Percentiles rank a stretch among this genome's conserved stretches.
phyloP scores from a whole-genome alignment of 2,797 vertebrate species.

The Galaxias olidus region DNA sequence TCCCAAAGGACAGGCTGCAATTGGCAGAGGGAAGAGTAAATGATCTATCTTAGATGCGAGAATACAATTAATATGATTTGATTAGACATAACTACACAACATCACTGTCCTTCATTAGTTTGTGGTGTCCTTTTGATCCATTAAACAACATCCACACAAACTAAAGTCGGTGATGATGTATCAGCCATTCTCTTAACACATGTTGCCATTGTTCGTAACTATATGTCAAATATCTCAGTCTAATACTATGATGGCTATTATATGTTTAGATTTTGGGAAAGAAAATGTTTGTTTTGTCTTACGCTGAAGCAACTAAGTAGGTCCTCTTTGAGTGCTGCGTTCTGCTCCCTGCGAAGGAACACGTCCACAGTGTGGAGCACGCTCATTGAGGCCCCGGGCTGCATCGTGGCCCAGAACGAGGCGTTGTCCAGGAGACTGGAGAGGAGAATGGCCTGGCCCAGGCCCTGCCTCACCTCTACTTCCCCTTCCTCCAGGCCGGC shows the following conservation, averaged over 20 bases:
- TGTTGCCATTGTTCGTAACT: too few relatives aligned
- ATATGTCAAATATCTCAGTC: too few relatives aligned
- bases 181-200: too few relatives aligned
- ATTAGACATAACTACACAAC: too few relatives aligned
- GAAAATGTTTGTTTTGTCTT: constrained; percentile 50
- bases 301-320: constrained; percentile 91
- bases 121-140: too few relatives aligned
- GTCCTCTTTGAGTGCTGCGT: constrained; percentile 77
- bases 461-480: constrained; percentile 77
- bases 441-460: constrained; percentile 86
- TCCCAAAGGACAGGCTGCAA: constrained; percentile 85
- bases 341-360: constrained; percentile 80
- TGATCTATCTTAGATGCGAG: too few relatives aligned
- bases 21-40: constrained; percentile 35
- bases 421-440: constrained; percentile 88
- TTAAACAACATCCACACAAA: too few relatives aligned
- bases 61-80: too few relatives aligned
- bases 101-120: too few relatives aligned
- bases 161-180: too few relatives aligned
- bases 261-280: not conserved
- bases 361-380: constrained; percentile 81
- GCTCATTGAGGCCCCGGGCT: constrained; percentile 76
- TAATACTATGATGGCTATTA: not conserved
- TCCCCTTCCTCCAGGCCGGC: constrained; percentile 76
- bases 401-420: constrained; percentile 82